Evolutionary conservation across 2,797 vertebrate genomes (phyloP).

Genomic region (Gymnoscopelus microlampas): DNA sequence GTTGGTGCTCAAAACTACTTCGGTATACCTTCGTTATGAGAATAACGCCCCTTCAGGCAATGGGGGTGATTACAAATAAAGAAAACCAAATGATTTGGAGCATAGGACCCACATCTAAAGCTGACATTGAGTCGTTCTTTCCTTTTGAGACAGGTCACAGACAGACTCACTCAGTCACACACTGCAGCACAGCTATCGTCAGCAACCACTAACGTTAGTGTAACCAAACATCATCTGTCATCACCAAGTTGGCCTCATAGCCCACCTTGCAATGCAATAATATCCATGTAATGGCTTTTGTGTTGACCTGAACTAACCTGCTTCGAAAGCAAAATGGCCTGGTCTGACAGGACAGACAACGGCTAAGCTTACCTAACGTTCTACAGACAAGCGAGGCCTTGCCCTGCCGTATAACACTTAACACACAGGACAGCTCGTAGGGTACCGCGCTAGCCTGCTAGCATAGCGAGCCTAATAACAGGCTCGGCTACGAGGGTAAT

Average conservation of each 20-base stretch:
- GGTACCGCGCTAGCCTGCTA: conserved; percentile 40
- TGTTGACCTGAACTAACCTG: conserved; percentile 43
- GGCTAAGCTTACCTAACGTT: conserved; percentile 43
- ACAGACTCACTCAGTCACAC: background rate
- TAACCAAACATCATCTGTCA: conserved; percentile 58
- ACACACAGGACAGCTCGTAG: conserved; percentile 37
- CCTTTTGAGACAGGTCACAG: conserved; percentile 30
- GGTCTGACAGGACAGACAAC: conserved; percentile 40
- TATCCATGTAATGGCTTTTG: conserved; percentile 31
- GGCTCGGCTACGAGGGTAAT: conserved; percentile 1
- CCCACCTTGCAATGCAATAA: conserved; percentile 24
- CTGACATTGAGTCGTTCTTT: conserved; percentile 39
- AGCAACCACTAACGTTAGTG: conserved; percentile 35
- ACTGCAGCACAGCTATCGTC: conserved; percentile 7
- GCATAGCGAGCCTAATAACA: conserved; percentile 51
- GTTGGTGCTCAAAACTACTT: no score
- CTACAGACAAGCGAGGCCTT: conserved; percentile 56
- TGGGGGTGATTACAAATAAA: background rate
- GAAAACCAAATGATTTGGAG: background rate
- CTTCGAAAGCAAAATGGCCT: conserved; percentile 44
- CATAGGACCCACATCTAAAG: conserved; percentile 2
- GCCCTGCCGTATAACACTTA: conserved; percentile 60
- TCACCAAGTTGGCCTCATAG: conserved; percentile 20
- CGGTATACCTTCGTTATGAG: no score
- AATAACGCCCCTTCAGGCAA: no score